Evolutionary conservation across 2,797 vertebrate genomes (phyloP), one percentile per base, ranked within the genome.

Genomic region (Enteromius anoplus): DNA sequence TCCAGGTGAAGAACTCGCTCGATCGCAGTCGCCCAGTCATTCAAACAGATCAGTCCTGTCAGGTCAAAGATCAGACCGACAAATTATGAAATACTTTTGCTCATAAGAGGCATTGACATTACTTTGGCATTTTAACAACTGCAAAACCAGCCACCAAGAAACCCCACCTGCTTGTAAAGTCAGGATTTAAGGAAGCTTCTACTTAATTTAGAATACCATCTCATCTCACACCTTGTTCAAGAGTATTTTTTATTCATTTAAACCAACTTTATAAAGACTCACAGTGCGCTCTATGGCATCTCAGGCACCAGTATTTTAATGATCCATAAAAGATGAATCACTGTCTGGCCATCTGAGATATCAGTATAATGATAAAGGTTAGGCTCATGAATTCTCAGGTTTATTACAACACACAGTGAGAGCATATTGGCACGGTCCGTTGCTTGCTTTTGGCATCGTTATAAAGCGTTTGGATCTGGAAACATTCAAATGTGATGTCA

Each of bases 1-100:
- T 95, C 94, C 8, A 99, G 91, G 15, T 78, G 94, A 89, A 98
- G 89, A 85, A 97, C 96, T 0, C 94, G 93, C 91, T 97, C 97
- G 82, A 98, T 89, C 0, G 95, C 95, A 0, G 71, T 88, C 0
- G 96, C 96, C 98, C 98, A 99, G 89, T 97, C 92, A 10, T 84
- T 95, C 87, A 96, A 70, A 0, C 89, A 89, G 90, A 99, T 93
- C 0, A 84, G 80, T 78, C 97, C 98, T 98, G 81, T 0, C 69
- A 42, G 49, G 49, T 29, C 45, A 53, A 62, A 62, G 23, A 6
- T 62, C 60, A 62, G 23, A 62, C 2, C 1, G n/a, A 26, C 3
- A 60, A 11, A 23, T 2, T n/a, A n/a, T 55, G 21, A 58, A n/a
- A 11, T 23, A 23, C 55, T 58, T 58, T 9, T 58, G 58, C 23